Evolutionary conservation across 92 coral and sea anemone species (phyloP).

Genomic region (Epizoanthus ramosus): DNA sequence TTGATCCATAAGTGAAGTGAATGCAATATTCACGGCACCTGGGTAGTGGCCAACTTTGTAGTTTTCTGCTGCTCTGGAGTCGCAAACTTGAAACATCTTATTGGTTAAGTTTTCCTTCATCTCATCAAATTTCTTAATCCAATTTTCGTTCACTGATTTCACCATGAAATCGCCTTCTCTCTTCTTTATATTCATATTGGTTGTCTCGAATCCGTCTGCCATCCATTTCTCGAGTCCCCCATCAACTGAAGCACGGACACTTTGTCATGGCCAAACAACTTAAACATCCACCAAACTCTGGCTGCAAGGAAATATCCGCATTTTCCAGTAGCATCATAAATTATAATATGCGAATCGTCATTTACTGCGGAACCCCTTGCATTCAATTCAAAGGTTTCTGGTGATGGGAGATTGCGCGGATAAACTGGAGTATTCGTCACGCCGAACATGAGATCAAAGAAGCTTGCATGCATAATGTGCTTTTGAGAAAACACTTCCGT

Average conservation of each 20-base stretch:
- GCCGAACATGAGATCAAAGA: slow-evolving; percentile 65
- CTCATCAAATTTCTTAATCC: slow-evolving; percentile 65
- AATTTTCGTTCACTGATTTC: slow-evolving; percentile 41
- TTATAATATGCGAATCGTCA: slow-evolving; percentile 58
- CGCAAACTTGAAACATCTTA: slow-evolving; percentile 67
- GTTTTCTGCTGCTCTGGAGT: slow-evolving; percentile 31
- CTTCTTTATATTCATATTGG: slow-evolving; percentile 65
- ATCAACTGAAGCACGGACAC: slow-evolving; percentile 83
- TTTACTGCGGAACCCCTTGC: slow-evolving; percentile 79
- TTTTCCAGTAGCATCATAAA: slow-evolving; percentile 71
- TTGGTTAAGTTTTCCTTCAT: slow-evolving; percentile 61
- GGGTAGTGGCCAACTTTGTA: slow-evolving; percentile 76
- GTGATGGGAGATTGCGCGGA: slow-evolving; percentile 74
- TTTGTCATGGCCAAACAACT: slow-evolving; percentile 78
- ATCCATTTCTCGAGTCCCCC: slow-evolving; percentile 86
- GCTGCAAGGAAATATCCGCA: slow-evolving; percentile 74
- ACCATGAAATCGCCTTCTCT: slow-evolving; percentile 67
- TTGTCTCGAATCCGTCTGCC: slow-evolving; percentile 74
- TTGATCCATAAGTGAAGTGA: slow-evolving; percentile 49
- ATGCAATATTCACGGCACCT: slow-evolving; percentile 72
- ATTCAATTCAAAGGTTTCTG: slow-evolving; percentile 60
- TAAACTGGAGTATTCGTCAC: slow-evolving; percentile 50
- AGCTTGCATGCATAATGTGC: slow-evolving; percentile 64
- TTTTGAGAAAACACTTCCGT: slow-evolving; percentile 54
- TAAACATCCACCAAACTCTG: slow-evolving; percentile 83